phyloP scores from a whole-genome alignment of 2,113 vertebrate genomes.

The Phalacrocorax brasilianus region DNA sequence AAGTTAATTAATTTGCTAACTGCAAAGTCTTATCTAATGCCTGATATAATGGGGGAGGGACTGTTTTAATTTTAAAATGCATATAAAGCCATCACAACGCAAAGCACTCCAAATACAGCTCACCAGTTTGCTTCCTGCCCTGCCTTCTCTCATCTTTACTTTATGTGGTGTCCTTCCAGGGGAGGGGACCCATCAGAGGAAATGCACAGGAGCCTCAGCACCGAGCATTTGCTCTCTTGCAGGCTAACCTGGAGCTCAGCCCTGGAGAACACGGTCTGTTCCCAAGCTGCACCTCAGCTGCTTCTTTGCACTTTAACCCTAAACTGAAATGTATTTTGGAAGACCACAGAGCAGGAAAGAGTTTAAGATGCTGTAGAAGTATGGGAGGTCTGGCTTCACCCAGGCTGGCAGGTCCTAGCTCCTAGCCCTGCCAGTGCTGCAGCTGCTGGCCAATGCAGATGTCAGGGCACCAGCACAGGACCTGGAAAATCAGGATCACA shows the following conservation, averaged over 20 bases:
- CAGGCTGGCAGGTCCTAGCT: not conserved
- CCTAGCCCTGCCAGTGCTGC: not conserved
- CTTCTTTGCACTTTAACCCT: not conserved
- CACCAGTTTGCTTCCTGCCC: not conserved
- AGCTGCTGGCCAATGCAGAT: not conserved
- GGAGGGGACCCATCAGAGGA: not conserved
- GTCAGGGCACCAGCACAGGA: not conserved
- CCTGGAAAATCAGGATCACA: not conserved
- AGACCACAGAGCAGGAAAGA: not conserved
- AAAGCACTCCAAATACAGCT: not conserved
- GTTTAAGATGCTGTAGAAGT: not conserved
- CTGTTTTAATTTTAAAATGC: not conserved
- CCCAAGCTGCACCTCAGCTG: not conserved
- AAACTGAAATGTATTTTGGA: not conserved
- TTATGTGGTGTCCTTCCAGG: not conserved
- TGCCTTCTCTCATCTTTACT: not conserved
- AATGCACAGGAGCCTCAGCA: not conserved
- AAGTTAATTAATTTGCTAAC: not conserved
- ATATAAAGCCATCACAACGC: not conserved
- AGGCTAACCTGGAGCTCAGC: not conserved
- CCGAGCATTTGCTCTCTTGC: rapidly evolving
- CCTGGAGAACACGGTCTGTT: not conserved
- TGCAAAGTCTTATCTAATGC: too few species aligned
- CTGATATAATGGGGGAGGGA: not conserved
- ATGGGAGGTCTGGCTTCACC: not conserved